phyloP scores from a whole-genome alignment of 2,797 vertebrate species.

The Darevskia nairensis region DNA sequence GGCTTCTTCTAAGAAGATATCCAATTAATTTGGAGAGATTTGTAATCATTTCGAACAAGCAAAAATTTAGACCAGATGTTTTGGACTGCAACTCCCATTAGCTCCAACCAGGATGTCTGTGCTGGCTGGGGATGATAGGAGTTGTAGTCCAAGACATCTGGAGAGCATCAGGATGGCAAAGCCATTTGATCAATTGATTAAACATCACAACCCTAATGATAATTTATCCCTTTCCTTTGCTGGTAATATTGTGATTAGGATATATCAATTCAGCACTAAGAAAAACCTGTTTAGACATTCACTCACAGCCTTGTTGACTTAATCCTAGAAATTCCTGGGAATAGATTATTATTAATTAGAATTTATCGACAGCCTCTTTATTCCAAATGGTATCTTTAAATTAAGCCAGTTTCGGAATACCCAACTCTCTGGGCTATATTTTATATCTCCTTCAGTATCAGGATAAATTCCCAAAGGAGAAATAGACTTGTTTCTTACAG shows the following conservation, averaged over 20 bases:
- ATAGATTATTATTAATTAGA: conserved; percentile 47
- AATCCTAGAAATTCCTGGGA: neutral
- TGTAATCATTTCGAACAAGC: neutral
- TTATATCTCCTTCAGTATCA: conserved; percentile 34
- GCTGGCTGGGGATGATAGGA: no score
- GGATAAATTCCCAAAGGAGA: neutral
- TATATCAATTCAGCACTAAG: conserved; percentile 29
- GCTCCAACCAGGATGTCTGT: no score
- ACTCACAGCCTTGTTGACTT: conserved; percentile 3
- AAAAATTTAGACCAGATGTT: neutral
- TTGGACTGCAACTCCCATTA: no score
- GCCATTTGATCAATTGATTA: conserved; percentile 16
- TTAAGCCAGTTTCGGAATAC: rapidly evolving
- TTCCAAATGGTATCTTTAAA: conserved; percentile 24
- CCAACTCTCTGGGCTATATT: neutral
- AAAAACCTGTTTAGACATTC: neutral
- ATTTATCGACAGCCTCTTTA: conserved; percentile 32
- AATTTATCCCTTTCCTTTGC: neutral
- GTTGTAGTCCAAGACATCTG: no score
- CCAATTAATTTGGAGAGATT: neutral
- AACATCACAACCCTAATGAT: neutral
- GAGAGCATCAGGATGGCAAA: no score
- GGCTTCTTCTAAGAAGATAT: neutral
- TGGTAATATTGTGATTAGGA: conserved; percentile 2
- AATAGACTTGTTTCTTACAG: conserved; percentile 15